Conservation (phyloP, 2,797 vertebrate species). For the Muraenolepis orangiensis region DNA sequence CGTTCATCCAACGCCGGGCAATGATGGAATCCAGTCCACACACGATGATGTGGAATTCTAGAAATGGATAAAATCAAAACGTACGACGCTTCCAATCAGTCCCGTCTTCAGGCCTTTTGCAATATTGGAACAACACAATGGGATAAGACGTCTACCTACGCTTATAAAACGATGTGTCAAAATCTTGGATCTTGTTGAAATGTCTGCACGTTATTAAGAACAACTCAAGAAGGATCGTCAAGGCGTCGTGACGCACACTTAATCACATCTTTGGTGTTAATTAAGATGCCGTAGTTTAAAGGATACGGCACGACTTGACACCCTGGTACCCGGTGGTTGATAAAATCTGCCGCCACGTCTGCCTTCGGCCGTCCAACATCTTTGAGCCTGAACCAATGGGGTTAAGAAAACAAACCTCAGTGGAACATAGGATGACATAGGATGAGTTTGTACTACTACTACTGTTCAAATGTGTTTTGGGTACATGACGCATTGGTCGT, state of each 20-base stretch:
- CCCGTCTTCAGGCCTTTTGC: background rate
- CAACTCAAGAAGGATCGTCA: too few relatives aligned
- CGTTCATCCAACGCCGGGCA: conserved; percentile 97
- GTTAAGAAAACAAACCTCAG: background rate
- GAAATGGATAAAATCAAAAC: background rate
- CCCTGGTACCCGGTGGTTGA: conserved; percentile 86
- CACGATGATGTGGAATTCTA: conserved; percentile 97
- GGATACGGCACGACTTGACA: conserved; percentile 93
- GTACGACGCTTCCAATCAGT: conserved; percentile 8
- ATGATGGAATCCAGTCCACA: conserved; percentile 97
- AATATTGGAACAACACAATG: background rate
- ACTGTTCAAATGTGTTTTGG: background rate
- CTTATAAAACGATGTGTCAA: conserved; percentile 91
- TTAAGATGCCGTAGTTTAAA: conserved; percentile 24
- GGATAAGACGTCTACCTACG: conserved; percentile 76
- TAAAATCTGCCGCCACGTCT: conserved; percentile 92
- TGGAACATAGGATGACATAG: background rate
- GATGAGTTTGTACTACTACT: background rate
- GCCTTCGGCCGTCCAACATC: conserved; percentile 96
- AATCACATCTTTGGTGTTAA: background rate
- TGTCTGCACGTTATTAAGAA: conserved; percentile 74
- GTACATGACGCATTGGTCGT: background rate
- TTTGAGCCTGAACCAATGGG: conserved; percentile 74
- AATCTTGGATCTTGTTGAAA: conserved; percentile 97
- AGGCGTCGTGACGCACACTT: background rate